Base-by-base conservation (phyloP, 2,888 invertebrate species). In the Cataglyphis livida region DNA sequence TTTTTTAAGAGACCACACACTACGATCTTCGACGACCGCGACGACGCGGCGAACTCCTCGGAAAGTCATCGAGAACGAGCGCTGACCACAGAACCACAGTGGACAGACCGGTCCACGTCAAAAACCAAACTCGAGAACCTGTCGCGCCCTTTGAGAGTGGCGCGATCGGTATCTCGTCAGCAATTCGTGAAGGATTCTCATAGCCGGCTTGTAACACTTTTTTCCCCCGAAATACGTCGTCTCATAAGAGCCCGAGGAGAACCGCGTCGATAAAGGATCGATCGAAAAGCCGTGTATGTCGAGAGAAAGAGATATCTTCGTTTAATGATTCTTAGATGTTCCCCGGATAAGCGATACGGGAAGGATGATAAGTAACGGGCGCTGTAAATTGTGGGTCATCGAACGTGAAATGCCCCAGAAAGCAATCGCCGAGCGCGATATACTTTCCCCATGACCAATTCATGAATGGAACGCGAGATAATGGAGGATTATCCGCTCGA, bases 1-100 rank as follows among this genome's bases (percentile, higher is more conserved):
- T 41, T 79, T 64, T 89, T 85, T 84, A 87, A 86, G 81, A 75
- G 92, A 92, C 92, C 92, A 92, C 92, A 92, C 92, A 92, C 84
- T 85, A 75, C 41, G 86, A 38, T 65, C 74, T 64, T 18, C 62
- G 54, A 18, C 44, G 62, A 64, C 44, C 89, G 78, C 82, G 86
- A 85, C 87, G 86, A 86, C 90, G 81, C 87, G 85, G 88, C 1
- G 54, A 57, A 57, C 78, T 44, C 54, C 85, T 85, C 87, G 85
- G 85, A 83, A 84, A 86, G 61, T 84, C 87, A 82, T 85, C 83
- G 78, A 78, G 79, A 68, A 85, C 66, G 83, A 82, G 90, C n/a
- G 6, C 3, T 89, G 66, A 28, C 68, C 89, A 85, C 89, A 75
- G 87, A 75, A 86, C 88, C 89, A 2, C 87, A 84, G 85, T 85